Conservation (phyloP, 1,140 invertebrate species). For the Drosophila teissieri region DNA sequence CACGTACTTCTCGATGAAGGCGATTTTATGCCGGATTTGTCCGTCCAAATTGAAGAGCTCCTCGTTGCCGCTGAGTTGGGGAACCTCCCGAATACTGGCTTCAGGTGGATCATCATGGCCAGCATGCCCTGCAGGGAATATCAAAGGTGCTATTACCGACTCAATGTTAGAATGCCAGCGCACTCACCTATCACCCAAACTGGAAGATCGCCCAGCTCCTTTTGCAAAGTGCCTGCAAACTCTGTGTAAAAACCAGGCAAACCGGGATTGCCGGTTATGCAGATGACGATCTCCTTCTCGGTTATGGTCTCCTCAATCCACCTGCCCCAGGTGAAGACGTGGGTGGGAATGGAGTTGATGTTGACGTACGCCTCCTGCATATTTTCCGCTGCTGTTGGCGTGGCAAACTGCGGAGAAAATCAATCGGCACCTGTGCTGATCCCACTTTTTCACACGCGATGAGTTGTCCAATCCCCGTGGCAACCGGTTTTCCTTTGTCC, state of each 20-base stretch:
- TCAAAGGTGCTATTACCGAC: neutral
- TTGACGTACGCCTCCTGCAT: conserved; percentile 87
- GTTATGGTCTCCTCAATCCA: conserved; percentile 88
- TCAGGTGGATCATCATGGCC: conserved; percentile 88
- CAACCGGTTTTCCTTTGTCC: conserved; percentile 64
- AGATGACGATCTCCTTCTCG: conserved; percentile 86
- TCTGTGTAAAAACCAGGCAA: conserved; percentile 89
- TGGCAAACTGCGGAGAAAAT: conserved; percentile 60
- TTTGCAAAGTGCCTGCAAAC: conserved; percentile 88
- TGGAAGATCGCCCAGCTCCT: conserved; percentile 86
- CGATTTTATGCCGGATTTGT: conserved; percentile 92
- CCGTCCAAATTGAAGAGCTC: conserved; percentile 89
- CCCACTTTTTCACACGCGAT: conserved; percentile 17
- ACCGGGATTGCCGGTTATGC: conserved; percentile 90
- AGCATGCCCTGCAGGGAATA: conserved; percentile 86
- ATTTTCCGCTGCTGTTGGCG: conserved; percentile 50
- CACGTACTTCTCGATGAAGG: conserved; percentile 90
- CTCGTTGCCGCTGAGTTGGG: conserved; percentile 85
- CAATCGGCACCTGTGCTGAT: conserved; percentile 36
- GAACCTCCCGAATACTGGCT: conserved; percentile 82
- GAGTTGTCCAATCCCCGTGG: conserved; percentile 21
- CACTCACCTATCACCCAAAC: conserved; percentile 87
- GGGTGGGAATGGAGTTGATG: conserved; percentile 88
- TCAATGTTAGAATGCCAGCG: neutral
- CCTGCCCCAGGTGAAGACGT: conserved; percentile 88